Percentiles rank a stretch among this genome's conserved stretches.
Evolutionary conservation across 2,113 vertebrate genomes (phyloP).

Genomic region (Zapus hudsonius): DNA sequence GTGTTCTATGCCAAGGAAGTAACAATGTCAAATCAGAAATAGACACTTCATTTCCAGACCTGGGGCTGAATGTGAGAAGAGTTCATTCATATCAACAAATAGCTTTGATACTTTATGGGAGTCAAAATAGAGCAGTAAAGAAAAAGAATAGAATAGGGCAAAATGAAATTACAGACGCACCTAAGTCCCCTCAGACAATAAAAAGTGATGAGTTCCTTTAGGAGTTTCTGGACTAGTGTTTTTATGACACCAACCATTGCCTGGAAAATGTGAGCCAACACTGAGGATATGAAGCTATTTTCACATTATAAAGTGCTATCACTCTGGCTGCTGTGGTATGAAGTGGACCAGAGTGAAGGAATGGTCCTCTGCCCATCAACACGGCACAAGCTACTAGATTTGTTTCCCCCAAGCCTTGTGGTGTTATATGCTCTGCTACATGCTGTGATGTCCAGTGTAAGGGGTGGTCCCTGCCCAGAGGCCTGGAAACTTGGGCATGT

Average conservation of each 20-base stretch:
- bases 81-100: not conserved
- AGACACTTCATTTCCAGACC: not conserved
- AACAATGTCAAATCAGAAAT: not conserved
- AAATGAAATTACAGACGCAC: not conserved
- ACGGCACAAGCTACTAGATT: accelerated
- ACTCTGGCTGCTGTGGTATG: not conserved
- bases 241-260: not conserved
- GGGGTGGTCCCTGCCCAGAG: accelerated
- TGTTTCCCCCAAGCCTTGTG: not conserved
- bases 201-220: not conserved
- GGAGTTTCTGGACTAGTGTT: not conserved
- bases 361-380: not conserved
- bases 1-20: not conserved
- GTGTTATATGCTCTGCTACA: not conserved
- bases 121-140: not conserved
- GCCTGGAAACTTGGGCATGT: not conserved
- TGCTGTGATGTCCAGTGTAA: not conserved
- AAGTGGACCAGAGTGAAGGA: too few species aligned
- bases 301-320: not conserved
- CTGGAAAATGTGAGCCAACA: not conserved
- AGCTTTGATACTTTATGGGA: not conserved
- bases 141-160: not conserved
- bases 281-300: not conserved
- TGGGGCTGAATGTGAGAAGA: not conserved
- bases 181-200: not conserved